These are phyloP conservation scores for Rutpela maculata DNA, from an alignment of 2,888 invertebrate species.

Conservation along the genomic window DNA sequence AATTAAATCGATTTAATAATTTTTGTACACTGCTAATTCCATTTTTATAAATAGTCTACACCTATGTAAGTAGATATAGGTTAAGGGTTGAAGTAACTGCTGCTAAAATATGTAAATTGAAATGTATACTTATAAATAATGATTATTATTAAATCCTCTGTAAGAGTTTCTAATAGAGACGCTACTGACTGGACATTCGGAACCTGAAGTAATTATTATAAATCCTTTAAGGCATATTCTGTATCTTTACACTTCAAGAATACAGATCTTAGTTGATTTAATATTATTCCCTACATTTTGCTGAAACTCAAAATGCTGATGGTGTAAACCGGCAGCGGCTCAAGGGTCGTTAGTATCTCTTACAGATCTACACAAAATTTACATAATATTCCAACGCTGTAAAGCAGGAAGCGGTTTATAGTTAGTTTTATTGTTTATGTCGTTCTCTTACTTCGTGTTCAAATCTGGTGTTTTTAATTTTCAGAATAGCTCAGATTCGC, in stretches of 20 bases:
- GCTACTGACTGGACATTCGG: no score
- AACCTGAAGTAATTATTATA: no score
- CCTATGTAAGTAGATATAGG: no score
- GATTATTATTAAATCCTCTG: no score
- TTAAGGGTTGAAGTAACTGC: no score
- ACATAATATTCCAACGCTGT: conserved; percentile 19
- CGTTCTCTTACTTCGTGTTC: conserved; percentile 1
- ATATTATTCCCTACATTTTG: neutral
- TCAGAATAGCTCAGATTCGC: conserved; percentile 7
- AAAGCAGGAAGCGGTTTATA: conserved; percentile 23
- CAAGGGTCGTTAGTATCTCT: conserved; percentile 5
- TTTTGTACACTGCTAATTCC: no score
- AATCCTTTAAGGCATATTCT: neutral
- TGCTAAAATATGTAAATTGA: no score
- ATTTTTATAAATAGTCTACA: no score
- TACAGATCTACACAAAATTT: neutral
- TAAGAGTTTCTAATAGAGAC: no score
- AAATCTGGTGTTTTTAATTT: neutral
- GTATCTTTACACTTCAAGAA: neutral
- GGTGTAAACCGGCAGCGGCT: neutral
- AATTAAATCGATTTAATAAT: no score
- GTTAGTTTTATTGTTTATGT: neutral
- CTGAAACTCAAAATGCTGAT: neutral
- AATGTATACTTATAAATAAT: no score
- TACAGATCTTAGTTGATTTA: neutral